A percentile compares a stretch with the other conserved stretches of the same genome.
These are phyloP conservation scores for Lethocerus indicus DNA, from an alignment of 1,140 invertebrate species.

Conservation along the genomic window DNA sequence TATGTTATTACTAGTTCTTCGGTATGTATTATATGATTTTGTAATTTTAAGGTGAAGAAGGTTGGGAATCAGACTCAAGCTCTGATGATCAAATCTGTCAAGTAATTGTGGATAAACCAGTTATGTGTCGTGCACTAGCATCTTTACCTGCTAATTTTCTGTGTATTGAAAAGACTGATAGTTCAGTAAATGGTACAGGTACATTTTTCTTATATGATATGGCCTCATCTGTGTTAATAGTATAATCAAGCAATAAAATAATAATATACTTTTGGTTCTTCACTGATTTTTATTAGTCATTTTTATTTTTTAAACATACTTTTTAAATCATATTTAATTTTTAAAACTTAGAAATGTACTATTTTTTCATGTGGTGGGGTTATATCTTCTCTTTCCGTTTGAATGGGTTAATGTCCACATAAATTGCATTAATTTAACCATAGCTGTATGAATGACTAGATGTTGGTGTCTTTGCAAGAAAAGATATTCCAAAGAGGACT, in stretches of 20 bases:
- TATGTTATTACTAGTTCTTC: too few species aligned
- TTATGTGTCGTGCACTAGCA: conserved; percentile 51
- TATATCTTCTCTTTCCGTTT: not conserved
- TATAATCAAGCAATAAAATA: not conserved
- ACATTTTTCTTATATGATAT: not conserved
- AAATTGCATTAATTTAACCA: too few species aligned
- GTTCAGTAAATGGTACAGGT: too few species aligned
- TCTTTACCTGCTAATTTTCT: conserved; percentile 50
- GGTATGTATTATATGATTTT: too few species aligned
- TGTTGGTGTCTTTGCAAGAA: conserved; percentile 53
- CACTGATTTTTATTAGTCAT: not conserved
- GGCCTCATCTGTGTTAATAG: not conserved
- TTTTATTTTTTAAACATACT: not conserved
- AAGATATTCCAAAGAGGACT: conserved; percentile 44
- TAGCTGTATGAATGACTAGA: too few species aligned
- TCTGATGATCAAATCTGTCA: conserved; percentile 1
- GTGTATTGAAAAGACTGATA: conserved; percentile 25
- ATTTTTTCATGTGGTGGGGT: not conserved
- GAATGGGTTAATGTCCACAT: too few species aligned
- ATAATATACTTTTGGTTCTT: not conserved
- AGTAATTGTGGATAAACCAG: conserved; percentile 51
- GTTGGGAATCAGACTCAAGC: not conserved
- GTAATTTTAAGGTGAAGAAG: not conserved
- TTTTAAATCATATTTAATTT: not conserved
- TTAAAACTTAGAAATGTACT: not conserved